Percentiles rank a stretch among this genome's conserved stretches.
Conservation (phyloP, 2,797 vertebrate species). For the Anguilla megastoma region DNA sequence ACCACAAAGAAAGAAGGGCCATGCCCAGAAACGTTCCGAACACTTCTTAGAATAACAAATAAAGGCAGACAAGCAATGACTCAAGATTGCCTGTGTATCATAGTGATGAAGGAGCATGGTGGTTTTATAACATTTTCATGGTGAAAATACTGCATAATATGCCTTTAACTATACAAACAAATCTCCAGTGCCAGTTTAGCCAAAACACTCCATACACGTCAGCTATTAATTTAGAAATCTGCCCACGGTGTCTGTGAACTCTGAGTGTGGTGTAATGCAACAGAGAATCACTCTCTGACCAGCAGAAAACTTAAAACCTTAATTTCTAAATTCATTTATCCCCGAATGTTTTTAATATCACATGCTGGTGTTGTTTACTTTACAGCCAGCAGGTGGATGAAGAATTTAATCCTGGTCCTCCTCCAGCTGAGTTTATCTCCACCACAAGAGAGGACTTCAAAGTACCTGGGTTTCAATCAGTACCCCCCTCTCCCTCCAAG, state of each 20-base stretch:
- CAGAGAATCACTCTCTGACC: not conserved
- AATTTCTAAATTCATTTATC: not conserved
- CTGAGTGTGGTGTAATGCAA: not conserved
- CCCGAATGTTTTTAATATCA: not conserved
- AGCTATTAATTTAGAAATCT: not conserved
- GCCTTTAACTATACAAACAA: not conserved
- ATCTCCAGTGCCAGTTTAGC: not conserved
- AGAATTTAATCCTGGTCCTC: conserved; percentile 44
- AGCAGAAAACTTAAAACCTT: not conserved
- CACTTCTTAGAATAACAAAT: too few relatives aligned
- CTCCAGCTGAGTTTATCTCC: conserved; percentile 55
- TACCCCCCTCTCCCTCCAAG: conserved; percentile 40
- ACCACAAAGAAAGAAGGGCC: too few relatives aligned
- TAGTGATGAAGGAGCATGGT: too few relatives aligned
- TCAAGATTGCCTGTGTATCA: too few relatives aligned
- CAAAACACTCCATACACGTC: not conserved
- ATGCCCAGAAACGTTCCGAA: too few relatives aligned
- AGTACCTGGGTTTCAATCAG: conserved; percentile 61
- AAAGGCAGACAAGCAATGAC: too few relatives aligned
- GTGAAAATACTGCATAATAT: too few relatives aligned
- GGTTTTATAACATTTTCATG: too few relatives aligned
- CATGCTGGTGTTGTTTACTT: conserved; percentile 21
- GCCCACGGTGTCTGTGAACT: not conserved
- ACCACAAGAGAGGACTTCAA: conserved; percentile 64
- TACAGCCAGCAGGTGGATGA: conserved; percentile 62